Conservation (phyloP, 30 jellyfish, hydroid and myxozoan species). For the Hydractinia echinata region DNA sequence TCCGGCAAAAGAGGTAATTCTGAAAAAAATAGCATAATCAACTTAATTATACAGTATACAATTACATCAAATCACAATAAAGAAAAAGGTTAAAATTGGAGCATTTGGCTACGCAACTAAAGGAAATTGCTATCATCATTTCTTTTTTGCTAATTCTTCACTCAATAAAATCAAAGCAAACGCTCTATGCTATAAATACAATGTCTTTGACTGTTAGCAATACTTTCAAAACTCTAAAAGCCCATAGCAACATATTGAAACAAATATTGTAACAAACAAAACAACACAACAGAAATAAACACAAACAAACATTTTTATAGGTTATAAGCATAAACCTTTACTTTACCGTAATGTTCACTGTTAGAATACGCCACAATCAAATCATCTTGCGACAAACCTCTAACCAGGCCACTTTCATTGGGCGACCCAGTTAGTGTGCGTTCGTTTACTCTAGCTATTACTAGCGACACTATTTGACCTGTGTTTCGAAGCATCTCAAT, state of each 20-base stretch:
- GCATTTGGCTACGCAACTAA: no score
- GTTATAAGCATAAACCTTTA: neutral
- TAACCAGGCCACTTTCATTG: conserved; percentile 24
- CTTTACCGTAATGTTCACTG: conserved; percentile 29
- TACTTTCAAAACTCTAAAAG: no score
- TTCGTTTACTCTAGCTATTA: conserved; percentile 80
- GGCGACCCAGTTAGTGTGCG: neutral
- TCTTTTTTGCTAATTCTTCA: no score
- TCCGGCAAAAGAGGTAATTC: conserved; percentile 67
- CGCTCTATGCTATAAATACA: no score
- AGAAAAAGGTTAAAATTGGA: no score
- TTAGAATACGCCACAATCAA: conserved; percentile 23
- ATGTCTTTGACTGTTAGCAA: no score
- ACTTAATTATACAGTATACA: no score
- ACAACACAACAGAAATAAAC: neutral
- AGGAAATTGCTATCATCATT: no score
- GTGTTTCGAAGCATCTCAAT: conserved; percentile 76
- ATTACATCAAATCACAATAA: no score
- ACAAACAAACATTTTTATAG: neutral
- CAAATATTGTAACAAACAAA: no score
- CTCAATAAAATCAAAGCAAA: no score
- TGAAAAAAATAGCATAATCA: neutral
- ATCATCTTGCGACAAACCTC: conserved; percentile 45
- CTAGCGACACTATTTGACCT: conserved; percentile 63
- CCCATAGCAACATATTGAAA: no score